Percentiles rank a stretch among this genome's conserved stretches.
Conservation (phyloP, 2,888 invertebrate species). For the Ganaspis brasiliensis region DNA sequence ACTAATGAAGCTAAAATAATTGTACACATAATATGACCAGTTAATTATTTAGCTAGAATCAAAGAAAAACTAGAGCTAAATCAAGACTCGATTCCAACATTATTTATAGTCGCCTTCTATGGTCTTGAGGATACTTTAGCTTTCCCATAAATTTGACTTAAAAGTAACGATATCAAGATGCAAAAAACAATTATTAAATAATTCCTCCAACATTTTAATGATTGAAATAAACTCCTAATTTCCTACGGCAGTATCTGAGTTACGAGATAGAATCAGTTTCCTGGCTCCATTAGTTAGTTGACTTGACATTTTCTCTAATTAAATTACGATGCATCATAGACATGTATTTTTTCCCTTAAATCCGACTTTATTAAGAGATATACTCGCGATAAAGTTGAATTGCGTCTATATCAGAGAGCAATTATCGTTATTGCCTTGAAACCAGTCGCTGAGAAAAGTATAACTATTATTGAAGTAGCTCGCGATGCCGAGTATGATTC, state of each 20-base stretch:
- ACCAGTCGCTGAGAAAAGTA: conserved; percentile 13
- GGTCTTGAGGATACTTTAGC: background rate
- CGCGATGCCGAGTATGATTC: conserved; percentile 20
- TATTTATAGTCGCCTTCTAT: too few relatives aligned
- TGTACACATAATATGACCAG: too few relatives aligned
- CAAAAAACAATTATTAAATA: conserved; percentile 9
- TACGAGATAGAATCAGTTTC: conserved; percentile 53
- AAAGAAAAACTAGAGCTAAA: too few relatives aligned
- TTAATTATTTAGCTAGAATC: too few relatives aligned
- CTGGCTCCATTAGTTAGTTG: conserved; percentile 54
- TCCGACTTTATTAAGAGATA: conserved; percentile 24
- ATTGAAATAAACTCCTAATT: conserved; percentile 29
- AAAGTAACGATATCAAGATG: conserved; percentile 18
- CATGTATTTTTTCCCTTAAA: background rate
- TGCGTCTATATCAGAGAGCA: conserved; percentile 32
- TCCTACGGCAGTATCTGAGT: conserved; percentile 13
- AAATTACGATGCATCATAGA: conserved; percentile 21
- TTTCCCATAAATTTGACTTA: conserved; percentile 1
- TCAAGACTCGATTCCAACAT: too few relatives aligned
- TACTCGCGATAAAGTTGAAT: conserved; percentile 13
- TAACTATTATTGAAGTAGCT: conserved; percentile 25
- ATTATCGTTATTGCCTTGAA: conserved; percentile 32
- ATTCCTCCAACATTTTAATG: background rate
- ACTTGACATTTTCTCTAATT: conserved; percentile 54
- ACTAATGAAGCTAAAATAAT: too few relatives aligned